A percentile compares a stretch with the other conserved stretches of the same genome.
These are phyloP conservation scores for Montipora capricornis DNA, from an alignment of 64 coral and sea anemone species.

Conservation along the genomic window DNA sequence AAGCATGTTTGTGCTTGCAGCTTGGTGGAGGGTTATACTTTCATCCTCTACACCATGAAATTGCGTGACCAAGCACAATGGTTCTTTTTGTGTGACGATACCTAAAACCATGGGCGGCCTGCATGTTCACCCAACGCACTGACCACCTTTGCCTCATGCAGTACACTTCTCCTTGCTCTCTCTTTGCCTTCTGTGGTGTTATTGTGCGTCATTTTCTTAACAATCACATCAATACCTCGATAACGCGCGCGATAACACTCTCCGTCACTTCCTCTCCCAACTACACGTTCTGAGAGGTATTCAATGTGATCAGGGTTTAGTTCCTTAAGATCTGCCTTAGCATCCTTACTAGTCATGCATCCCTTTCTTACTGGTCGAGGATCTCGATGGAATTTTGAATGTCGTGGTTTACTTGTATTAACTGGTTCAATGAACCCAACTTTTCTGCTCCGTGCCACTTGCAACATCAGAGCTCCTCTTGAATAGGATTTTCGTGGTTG, in stretches of 20 bases:
- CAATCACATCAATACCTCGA: slow-evolving; percentile 21
- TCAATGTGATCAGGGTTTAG: background rate
- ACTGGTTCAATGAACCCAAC: background rate
- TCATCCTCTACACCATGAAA: background rate
- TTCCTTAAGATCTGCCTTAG: background rate
- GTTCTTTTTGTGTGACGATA: no score
- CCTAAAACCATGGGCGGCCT: background rate
- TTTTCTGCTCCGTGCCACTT: background rate
- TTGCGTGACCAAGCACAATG: no score
- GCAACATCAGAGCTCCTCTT: background rate
- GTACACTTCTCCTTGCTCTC: no score
- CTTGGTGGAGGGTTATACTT: no score
- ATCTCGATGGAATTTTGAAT: background rate
- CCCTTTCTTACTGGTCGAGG: background rate
- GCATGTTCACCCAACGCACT: no score
- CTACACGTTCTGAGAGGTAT: background rate
- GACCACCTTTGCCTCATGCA: no score
- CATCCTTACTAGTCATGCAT: background rate
- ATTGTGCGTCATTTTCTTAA: slow-evolving; percentile 28
- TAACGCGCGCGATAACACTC: slow-evolving; percentile 8
- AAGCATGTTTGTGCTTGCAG: no score
- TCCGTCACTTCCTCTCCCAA: slow-evolving; percentile 48
- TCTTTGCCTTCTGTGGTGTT: no score
- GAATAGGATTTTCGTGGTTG: background rate
- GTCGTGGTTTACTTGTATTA: background rate